phyloP scores from a whole-genome alignment of 2,113 vertebrate genomes.

The Gallinago media region DNA sequence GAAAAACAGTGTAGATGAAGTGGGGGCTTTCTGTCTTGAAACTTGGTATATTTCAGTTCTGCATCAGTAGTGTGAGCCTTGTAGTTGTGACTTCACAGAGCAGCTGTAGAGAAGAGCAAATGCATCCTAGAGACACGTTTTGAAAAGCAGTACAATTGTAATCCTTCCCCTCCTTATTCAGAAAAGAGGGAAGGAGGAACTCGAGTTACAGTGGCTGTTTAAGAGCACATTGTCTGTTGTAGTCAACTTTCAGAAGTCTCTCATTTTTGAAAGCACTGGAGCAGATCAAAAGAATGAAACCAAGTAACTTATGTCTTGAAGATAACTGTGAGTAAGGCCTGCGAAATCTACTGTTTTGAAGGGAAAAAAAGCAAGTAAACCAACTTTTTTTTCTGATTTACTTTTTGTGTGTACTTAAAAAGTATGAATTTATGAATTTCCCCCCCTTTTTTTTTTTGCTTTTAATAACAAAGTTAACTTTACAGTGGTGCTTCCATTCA shows the following conservation, averaged over 20 bases:
- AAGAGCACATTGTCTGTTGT: not conserved
- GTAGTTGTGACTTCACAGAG: not conserved
- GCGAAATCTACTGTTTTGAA: slow-evolving; percentile 13
- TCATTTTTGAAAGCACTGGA: not conserved
- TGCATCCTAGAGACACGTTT: not conserved
- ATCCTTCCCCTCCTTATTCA: not conserved
- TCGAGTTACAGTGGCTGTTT: not conserved
- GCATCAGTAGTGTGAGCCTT: not conserved
- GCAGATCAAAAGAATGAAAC: slow-evolving; percentile 12
- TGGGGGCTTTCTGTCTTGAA: not conserved
- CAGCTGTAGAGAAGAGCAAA: not conserved
- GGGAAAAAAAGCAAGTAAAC: slow-evolving; percentile 27
- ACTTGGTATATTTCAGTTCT: not conserved
- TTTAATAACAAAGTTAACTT: not conserved
- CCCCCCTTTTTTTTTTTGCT: not conserved
- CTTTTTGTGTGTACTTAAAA: not conserved
- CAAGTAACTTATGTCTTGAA: not conserved
- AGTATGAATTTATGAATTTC: not conserved
- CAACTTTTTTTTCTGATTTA: not conserved
- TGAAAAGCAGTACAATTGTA: not conserved
- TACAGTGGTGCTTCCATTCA: not conserved
- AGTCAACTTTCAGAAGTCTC: not conserved
- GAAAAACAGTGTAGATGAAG: not conserved
- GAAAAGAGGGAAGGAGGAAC: not conserved
- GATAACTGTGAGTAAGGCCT: slow-evolving; percentile 33